Evolutionary conservation across 92 coral and sea anemone genomes (phyloP), one percentile per base, ranked within the genome.

Genomic region (Metridium senile): DNA sequence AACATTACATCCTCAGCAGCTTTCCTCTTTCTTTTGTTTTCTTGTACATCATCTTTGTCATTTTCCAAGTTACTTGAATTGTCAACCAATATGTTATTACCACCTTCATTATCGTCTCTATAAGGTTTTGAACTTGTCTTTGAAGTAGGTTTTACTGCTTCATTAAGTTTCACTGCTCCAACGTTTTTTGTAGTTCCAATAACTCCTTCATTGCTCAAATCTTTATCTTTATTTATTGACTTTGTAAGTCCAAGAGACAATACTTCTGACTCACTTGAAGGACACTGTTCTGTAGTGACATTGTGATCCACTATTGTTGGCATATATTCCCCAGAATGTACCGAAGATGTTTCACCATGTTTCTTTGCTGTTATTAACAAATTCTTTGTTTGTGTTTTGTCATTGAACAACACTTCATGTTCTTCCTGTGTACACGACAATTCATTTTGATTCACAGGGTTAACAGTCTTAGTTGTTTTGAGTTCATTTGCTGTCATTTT

Each of bases 11-110:
- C 83, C 66, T 52, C 25, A 34, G 29, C 39, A 20, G 74, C 75
- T 68, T 49, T 72, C 10, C 79, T 32, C 46, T 76, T 78, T 18
- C 57, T 58, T 58, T 29, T 51, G 35, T 54, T 71, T 32, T 53
- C 65, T 32, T 76, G 28, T 27, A 21, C 59, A 11, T 39, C 18
- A 7, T 31, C 31, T 26, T 23, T 26, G 0, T 59, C 34, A 35
- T 29, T 57, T 10, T 73, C 63, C 53, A 16, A 18, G 46, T 1
- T 17, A 29, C 7, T 26, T 33, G 57, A 10, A 26, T 4, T 32
- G 13, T 57, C 52, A 54, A 3, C 0, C 31, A 25, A 8, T 21
- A 16, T 56, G 30, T 32, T 9, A 16, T 66, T 25, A 6, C 71
- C 4, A 8, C 45, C 29, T 11, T 13, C 69, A 3, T 13, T 18